Percentiles rank a stretch among this genome's conserved stretches.
phyloP scores from a whole-genome alignment of 2,113 vertebrate species.

The Tonatia bakeri region DNA sequence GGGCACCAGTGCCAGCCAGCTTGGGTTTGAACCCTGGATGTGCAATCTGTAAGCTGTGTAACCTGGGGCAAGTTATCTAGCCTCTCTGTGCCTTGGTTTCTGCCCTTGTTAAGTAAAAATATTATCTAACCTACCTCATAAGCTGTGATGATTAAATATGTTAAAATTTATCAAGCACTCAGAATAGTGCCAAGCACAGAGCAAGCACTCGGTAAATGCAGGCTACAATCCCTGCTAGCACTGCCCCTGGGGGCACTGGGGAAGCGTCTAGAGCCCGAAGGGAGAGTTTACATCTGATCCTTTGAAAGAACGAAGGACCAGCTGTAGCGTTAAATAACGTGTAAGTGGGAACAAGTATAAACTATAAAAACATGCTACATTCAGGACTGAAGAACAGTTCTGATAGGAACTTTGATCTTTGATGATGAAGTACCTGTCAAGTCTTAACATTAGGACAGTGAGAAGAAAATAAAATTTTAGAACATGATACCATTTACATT shows the following conservation, averaged over 20 bases:
- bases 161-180: not conserved
- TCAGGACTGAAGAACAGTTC: not conserved
- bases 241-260: not conserved
- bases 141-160: not conserved
- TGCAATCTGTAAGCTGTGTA: not conserved
- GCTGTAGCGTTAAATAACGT: not conserved
- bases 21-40: not conserved
- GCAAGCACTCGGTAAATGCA: not conserved
- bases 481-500: not conserved
- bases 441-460: not conserved
- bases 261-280: not conserved
- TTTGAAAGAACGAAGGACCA: not conserved
- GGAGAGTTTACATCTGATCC: not conserved
- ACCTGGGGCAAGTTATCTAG: not conserved
- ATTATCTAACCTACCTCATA: not conserved
- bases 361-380: not conserved
- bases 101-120: not conserved
- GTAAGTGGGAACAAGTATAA: not conserved
- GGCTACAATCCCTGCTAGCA: not conserved
- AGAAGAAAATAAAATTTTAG: constrained; percentile 17
- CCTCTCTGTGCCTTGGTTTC: not conserved
- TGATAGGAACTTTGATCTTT: not conserved
- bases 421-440: not conserved
- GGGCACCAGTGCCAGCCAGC: not conserved
- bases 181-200: not conserved